phyloP scores from a whole-genome alignment of 2,113 vertebrate species.

The Gambusia affinis region DNA sequence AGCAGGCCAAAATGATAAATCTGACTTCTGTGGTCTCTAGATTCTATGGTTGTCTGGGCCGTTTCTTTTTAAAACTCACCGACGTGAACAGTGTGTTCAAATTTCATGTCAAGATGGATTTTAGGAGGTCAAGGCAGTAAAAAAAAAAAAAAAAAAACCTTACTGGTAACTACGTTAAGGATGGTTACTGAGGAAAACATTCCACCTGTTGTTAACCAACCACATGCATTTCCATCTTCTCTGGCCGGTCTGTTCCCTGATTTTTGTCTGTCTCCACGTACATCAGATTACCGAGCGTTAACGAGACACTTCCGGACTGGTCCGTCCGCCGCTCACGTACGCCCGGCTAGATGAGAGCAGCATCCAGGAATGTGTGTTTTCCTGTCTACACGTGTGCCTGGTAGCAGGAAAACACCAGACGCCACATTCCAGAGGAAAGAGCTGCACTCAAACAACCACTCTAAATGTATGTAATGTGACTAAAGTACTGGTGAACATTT shows the following conservation, averaged over 20 bases:
- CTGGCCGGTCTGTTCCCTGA: not conserved
- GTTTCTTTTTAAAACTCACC: too few relatives aligned
- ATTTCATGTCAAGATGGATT: too few relatives aligned
- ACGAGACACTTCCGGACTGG: conserved; percentile 40
- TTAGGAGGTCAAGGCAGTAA: too few relatives aligned
- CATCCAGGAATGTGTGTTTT: conserved; percentile 47
- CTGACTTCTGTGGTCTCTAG: too few relatives aligned
- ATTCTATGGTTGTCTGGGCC: too few relatives aligned
- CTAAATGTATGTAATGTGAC: too few relatives aligned
- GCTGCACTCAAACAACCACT: not conserved
- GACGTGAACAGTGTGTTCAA: too few relatives aligned
- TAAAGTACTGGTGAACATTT: too few relatives aligned
- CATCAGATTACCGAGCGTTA: conserved; percentile 44
- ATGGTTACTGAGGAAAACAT: not conserved
- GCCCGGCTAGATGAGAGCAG: conserved; percentile 9
- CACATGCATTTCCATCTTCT: not conserved
- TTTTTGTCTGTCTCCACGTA: not conserved
- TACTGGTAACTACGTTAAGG: too few relatives aligned
- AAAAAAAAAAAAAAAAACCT: too few relatives aligned
- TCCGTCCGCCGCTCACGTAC: not conserved
- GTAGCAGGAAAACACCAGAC: conserved; percentile 48
- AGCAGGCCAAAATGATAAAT: too few relatives aligned
- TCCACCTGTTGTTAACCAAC: not conserved
- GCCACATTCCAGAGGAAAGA: conserved; percentile 47
- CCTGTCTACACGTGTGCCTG: conserved; percentile 47